Evolutionary conservation across 1,140 invertebrate genomes (phyloP), one percentile per base, ranked within the genome.

Genomic region (Zaprionus africanus): DNA sequence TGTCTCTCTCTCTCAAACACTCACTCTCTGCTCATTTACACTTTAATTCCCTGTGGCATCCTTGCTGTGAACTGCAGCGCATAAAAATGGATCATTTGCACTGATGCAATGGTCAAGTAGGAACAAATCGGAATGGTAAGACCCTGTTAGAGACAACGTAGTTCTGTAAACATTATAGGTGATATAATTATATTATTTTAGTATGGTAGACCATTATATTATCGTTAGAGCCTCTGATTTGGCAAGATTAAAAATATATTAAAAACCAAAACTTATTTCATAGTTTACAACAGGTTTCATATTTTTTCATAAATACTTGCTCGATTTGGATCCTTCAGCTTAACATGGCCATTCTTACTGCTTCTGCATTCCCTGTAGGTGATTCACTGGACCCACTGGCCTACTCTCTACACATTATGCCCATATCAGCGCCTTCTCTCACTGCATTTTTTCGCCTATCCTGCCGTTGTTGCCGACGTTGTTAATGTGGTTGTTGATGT

Each of bases 401-500:
- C 34, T 15, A 46, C 17, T 34, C 26, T 11, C 17, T 53, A 17
- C 46, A 31, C 24, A 60, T 34, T 59, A 24, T 59, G 59, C 49
- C 31, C 56, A 67, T 60, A 73, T 54, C 34, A 28, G n/a, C 12
- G 6, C 17, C 13, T 36, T 28, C 49, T 46, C 41, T 46, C 43
- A 1, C 28, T 65, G 17, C 19, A 13, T 46, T 19, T 17, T 49
- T 61, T 15, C 4, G 17, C 26, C n/a, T 68, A 38, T 49, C 43
- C 41, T 58, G 57, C 34, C 24, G 46, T 54, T 73, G 64, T 73
- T 73, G 56, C 36, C 64, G 28, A 62, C 58, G 34, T 69, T 74
- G 71, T 74, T 74, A 74, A 74, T 74, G 71, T 68, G 65, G 60
- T 60, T 76, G 73, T 70, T 76, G 67, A 76, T 74, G 64, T 59